Evolutionary conservation across 2,797 vertebrate genomes (phyloP).

Genomic region (Microctenopoma stevenorrisi): DNA sequence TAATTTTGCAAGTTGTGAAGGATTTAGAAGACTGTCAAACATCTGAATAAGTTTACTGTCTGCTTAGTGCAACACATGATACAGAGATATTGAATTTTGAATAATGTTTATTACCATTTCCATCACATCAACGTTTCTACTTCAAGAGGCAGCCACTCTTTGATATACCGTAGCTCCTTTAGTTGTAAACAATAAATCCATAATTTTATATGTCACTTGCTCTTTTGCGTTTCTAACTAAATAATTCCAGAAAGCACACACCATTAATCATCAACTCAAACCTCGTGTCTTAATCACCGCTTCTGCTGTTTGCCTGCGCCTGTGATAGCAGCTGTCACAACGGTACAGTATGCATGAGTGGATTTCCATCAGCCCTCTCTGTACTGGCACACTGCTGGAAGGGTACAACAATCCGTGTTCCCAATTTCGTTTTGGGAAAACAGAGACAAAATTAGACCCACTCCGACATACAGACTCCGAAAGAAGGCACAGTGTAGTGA

Average conservation of each 20-base stretch:
- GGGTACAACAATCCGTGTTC: not conserved
- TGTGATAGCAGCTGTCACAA: constrained; percentile 46
- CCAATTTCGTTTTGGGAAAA: constrained; percentile 18
- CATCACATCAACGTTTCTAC: not conserved
- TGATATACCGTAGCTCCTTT: too few relatives aligned
- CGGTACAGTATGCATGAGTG: constrained; percentile 43
- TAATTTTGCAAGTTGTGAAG: not conserved
- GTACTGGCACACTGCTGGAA: constrained; percentile 17
- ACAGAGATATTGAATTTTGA: constrained; percentile 29
- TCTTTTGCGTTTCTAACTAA: constrained; percentile 54
- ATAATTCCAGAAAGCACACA: constrained; percentile 32
- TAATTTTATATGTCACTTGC: constrained; percentile 28
- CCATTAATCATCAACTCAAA: constrained; percentile 66
- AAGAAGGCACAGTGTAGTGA: not conserved
- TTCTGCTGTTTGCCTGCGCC: constrained; percentile 26
- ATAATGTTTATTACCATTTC: not conserved
- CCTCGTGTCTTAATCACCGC: constrained; percentile 34
- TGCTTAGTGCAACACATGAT: not conserved
- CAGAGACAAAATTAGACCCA: constrained; percentile 6
- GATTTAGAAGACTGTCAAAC: constrained; percentile 3
- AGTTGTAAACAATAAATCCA: constrained; percentile 3
- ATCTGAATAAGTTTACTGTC: not conserved
- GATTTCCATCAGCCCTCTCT: constrained; percentile 45
- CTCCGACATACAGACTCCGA: constrained; percentile 3
- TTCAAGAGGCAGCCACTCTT: constrained; percentile 17